phyloP scores from a whole-genome alignment of 2,113 vertebrate genomes.

The Porphyrio hochstetteri region DNA sequence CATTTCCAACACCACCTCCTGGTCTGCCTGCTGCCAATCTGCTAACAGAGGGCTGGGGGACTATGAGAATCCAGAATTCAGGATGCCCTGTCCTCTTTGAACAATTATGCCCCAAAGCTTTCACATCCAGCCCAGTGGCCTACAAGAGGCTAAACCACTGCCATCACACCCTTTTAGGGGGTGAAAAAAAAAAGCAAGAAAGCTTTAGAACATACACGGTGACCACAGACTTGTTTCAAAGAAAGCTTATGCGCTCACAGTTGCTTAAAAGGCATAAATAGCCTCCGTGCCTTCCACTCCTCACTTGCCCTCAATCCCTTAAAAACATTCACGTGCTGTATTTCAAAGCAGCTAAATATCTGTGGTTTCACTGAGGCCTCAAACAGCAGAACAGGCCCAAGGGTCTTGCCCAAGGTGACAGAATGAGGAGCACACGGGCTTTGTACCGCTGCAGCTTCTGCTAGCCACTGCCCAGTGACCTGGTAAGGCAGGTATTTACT shows the following conservation, averaged over 20 bases:
- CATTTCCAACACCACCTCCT: background rate
- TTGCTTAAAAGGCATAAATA: background rate
- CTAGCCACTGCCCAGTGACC: background rate
- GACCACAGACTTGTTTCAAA: background rate
- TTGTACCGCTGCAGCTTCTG: background rate
- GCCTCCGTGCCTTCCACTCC: background rate
- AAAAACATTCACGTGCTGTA: background rate
- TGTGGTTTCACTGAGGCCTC: background rate
- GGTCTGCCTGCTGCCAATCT: background rate
- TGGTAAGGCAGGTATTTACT: background rate
- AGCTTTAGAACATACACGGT: rapidly evolving
- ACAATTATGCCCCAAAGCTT: background rate
- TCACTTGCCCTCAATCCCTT: background rate
- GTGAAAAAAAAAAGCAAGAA: no score
- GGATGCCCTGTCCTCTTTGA: background rate
- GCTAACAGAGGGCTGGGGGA: background rate
- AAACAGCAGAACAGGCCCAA: background rate
- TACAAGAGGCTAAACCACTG: background rate
- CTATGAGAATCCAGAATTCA: background rate
- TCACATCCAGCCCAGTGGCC: background rate
- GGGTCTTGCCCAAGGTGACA: background rate
- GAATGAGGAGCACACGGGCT: background rate
- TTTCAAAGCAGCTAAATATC: background rate
- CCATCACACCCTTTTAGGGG: rapidly evolving
- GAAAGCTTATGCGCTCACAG: background rate